Evolutionary conservation across 2,888 invertebrate genomes (phyloP), one percentile per base, ranked within the genome.

Genomic region (Gnatocerus cornutus): DNA sequence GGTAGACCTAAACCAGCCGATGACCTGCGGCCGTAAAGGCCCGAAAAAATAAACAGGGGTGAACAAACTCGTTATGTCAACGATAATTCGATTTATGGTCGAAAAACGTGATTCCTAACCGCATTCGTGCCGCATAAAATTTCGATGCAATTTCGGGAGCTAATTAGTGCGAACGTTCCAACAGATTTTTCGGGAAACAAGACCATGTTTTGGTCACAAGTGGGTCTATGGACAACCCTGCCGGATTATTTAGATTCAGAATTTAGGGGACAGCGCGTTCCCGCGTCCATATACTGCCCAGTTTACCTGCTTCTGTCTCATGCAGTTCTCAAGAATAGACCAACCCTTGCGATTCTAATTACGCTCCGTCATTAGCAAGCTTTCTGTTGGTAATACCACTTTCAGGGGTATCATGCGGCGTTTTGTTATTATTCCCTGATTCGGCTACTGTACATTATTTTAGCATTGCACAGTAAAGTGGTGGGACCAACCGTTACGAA

Each of bases 311-410:
- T 58, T 68, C 66, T 67, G 74, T 70, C 71, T 79, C 79, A 79
- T 77, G 80, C 79, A 73, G 80, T 76, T 78, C 76, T 76, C 68
- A 76, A 80, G 79, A 81, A 81, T 79, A 79, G 78, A 75, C 70
- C 68, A 73, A 67, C 77, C 77, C 77, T 78, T 73, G 70, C 72
- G 71, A 76, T 73, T 77, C 76, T 79, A 80, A 80, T 80, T 80
- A 77, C 73, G 69, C 69, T 59, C 67, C 74, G 72, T 78, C 78
- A 78, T 78, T 78, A 77, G 74, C 71, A 72, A 70, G 71, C 65
- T 43, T 58, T 58, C 69, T 72, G 67, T 29, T 21, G 21, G 21
- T 21, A 21, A 21, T 21, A 21, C 12, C 5, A 33, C 33, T 13
- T 68, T 62, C 10, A 9, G 41, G 68, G 66, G 53, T 68, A 56